These are phyloP conservation scores for Crematogaster levior DNA, from an alignment of 2,888 invertebrate species.

Conservation along the genomic window DNA sequence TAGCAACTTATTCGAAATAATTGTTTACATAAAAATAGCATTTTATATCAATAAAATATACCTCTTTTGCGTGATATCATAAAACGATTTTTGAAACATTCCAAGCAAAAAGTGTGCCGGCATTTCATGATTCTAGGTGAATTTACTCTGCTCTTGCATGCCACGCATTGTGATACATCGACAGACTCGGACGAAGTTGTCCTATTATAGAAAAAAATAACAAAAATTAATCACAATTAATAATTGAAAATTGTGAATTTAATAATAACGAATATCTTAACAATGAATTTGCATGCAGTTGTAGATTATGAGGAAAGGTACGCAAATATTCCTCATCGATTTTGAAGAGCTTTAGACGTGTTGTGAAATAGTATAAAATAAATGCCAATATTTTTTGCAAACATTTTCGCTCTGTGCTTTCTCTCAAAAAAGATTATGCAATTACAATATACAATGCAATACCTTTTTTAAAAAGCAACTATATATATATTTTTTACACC, in stretches of 20 bases:
- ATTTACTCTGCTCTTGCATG: slow-evolving; percentile 87
- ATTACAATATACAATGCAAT: too few species aligned
- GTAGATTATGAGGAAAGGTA: too few species aligned
- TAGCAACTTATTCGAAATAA: not conserved
- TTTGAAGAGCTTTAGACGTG: not conserved
- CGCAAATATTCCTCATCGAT: too few species aligned
- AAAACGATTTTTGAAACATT: slow-evolving; percentile 87
- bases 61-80: slow-evolving; percentile 66
- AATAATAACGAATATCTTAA: not conserved
- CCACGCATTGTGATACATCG: slow-evolving; percentile 88
- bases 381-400: not conserved
- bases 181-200: slow-evolving; percentile 85
- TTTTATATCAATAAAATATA: not conserved
- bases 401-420: too few species aligned
- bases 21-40: not conserved
- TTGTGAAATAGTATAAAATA: not conserved
- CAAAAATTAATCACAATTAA: not conserved
- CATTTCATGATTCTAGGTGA: slow-evolving; percentile 89
- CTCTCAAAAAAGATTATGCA: too few species aligned
- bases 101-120: slow-evolving; percentile 89
- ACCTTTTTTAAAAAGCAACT: too few species aligned
- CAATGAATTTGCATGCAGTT: not conserved
- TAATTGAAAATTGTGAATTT: slow-evolving; percentile 2
- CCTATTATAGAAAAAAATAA: slow-evolving; percentile 1
- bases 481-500: too few species aligned